Conservation (phyloP, 2,888 invertebrate genomes). For the Brenthis ino region DNA sequence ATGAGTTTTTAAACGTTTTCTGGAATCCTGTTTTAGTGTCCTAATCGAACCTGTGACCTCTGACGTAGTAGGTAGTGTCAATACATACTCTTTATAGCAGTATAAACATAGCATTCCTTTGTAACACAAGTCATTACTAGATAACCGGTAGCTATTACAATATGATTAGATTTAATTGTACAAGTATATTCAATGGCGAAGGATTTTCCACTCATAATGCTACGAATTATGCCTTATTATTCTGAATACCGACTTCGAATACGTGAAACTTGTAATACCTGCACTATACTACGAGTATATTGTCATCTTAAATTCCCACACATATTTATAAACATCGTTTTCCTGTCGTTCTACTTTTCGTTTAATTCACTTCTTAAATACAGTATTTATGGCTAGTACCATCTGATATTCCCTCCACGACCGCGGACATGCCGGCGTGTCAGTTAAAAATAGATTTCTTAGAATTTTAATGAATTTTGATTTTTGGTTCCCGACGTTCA, state of each 20-base stretch:
- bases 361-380: not conserved
- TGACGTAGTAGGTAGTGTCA: too few relatives aligned
- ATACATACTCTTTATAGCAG: not conserved
- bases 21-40: too few relatives aligned
- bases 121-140: slow-evolving; percentile 7
- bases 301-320: slow-evolving; percentile 4
- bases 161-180: slow-evolving; percentile 8
- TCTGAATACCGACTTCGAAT: not conserved
- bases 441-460: too few relatives aligned
- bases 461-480: too few relatives aligned
- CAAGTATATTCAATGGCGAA: not conserved
- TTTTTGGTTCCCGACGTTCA: too few relatives aligned
- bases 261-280: not conserved
- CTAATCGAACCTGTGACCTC: not conserved
- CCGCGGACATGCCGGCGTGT: too few relatives aligned
- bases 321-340: not conserved
- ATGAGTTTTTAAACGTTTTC: too few relatives aligned
- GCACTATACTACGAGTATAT: not conserved
- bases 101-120: not conserved
- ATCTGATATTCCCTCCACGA: too few relatives aligned
- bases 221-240: slow-evolving; percentile 5
- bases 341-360: not conserved
- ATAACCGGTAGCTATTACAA: not conserved
- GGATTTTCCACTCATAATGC: slow-evolving; percentile 9
- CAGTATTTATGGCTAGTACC: not conserved